These are phyloP conservation scores for Pongo abelii DNA, from an alignment of 2,113 vertebrate species.

Conservation along the genomic window DNA sequence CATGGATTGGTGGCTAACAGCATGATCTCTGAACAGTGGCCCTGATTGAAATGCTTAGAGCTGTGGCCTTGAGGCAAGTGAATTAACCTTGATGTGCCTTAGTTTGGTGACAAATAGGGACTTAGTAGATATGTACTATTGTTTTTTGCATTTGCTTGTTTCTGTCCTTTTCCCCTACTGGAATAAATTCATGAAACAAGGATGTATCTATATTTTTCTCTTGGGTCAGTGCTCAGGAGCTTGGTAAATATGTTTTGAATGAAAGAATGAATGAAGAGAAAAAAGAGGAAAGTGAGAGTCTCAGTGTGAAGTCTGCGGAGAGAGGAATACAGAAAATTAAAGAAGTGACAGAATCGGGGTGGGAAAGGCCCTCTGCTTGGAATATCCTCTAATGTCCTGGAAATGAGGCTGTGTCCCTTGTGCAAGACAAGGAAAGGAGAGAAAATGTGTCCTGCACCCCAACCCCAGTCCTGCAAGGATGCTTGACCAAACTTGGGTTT, in stretches of 20 bases:
- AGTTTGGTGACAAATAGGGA: neutral
- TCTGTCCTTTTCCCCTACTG: neutral
- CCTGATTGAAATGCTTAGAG: neutral
- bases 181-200: no score
- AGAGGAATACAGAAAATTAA: neutral
- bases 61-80: neutral
- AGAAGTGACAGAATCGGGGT: neutral
- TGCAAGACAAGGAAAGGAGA: neutral
- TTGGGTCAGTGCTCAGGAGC: neutral
- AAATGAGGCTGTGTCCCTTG: neutral
- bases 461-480: no score
- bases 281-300: neutral
- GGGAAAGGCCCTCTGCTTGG: neutral
- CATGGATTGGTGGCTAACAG: neutral
- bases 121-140: no score
- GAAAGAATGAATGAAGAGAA: no score
- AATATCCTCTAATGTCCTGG: neutral
- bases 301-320: neutral
- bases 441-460: no score
- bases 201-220: neutral
- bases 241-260: neutral
- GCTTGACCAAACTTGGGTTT: no score
- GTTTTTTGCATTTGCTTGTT: neutral
- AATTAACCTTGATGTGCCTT: neutral
- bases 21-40: neutral